Conservation (phyloP, 1,140 invertebrate genomes). For the Megathymus violae region DNA sequence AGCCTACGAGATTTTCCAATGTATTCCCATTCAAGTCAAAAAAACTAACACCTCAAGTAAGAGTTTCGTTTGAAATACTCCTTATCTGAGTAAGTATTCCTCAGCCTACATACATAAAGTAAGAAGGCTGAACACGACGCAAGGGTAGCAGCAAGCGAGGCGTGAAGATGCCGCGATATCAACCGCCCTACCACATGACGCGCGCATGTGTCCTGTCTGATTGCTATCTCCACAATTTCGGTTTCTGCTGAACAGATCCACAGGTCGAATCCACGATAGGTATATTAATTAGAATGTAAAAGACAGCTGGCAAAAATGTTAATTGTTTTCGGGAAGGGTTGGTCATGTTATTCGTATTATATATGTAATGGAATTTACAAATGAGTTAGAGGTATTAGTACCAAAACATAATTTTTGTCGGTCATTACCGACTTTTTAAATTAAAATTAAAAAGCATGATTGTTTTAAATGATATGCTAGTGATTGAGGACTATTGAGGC, state of each 20-base stretch:
- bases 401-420: too few species aligned
- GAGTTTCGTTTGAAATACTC: too few species aligned
- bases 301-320: conserved; percentile 16
- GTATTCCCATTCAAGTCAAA: too few species aligned
- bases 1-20: too few species aligned
- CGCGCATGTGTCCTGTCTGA: conserved; percentile 30
- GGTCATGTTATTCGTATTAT: background rate
- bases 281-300: conserved; percentile 25
- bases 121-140: background rate
- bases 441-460: too few species aligned
- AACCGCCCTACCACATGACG: conserved; percentile 29
- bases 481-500: too few species aligned
- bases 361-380: background rate
- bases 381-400: too few species aligned
- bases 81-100: background rate
- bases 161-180: conserved; percentile 31
- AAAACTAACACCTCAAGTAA: too few species aligned
- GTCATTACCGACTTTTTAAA: too few species aligned
- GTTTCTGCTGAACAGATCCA: conserved; percentile 16
- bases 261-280: background rate
- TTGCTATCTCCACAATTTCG: conserved; percentile 31
- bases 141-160: conserved; percentile 20
- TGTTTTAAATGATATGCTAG: too few species aligned
- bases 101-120: background rate
- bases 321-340: conserved; percentile 16